Conservation (phyloP, 2,797 vertebrate genomes). For the Neomorphus geoffroyi region DNA sequence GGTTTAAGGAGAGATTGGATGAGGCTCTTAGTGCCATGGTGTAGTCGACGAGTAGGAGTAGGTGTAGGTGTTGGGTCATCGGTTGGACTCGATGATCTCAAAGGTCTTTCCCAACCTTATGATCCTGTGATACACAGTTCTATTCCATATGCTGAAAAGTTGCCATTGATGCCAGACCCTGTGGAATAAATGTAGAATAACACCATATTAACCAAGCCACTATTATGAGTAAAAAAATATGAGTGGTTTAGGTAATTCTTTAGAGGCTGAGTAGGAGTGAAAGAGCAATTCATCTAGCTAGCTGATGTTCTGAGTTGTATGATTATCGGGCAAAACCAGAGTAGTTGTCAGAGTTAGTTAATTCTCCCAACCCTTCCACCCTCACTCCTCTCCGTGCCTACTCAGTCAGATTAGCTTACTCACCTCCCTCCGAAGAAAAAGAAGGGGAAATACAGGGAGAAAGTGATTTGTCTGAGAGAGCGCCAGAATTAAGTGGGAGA, state of each 20-base stretch:
- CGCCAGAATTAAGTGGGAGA: not conserved
- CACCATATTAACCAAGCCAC: not conserved
- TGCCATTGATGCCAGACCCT: not conserved
- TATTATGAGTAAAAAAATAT: not conserved
- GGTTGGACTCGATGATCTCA: too few relatives aligned
- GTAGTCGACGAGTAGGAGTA: too few relatives aligned
- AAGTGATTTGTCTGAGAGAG: not conserved
- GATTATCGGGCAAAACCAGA: not conserved
- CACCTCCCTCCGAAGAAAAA: not conserved
- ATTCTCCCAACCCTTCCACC: not conserved
- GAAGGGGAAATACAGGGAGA: not conserved
- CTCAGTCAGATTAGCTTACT: not conserved
- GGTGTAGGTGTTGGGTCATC: too few relatives aligned
- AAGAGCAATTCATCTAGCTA: conserved; percentile 2
- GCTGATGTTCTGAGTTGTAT: conserved; percentile 1
- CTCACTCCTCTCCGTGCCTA: not conserved
- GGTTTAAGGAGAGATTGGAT: too few relatives aligned
- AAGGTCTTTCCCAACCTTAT: too few relatives aligned
- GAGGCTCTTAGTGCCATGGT: too few relatives aligned
- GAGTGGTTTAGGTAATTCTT: conserved; percentile 23
- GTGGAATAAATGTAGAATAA: not conserved
- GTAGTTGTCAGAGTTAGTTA: not conserved
- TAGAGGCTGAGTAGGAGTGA: not conserved
- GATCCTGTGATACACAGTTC: too few relatives aligned
- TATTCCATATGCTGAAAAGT: not conserved